Base-by-base conservation (phyloP, 2,797 vertebrate species). In the Euphonia xanthogaster region DNA sequence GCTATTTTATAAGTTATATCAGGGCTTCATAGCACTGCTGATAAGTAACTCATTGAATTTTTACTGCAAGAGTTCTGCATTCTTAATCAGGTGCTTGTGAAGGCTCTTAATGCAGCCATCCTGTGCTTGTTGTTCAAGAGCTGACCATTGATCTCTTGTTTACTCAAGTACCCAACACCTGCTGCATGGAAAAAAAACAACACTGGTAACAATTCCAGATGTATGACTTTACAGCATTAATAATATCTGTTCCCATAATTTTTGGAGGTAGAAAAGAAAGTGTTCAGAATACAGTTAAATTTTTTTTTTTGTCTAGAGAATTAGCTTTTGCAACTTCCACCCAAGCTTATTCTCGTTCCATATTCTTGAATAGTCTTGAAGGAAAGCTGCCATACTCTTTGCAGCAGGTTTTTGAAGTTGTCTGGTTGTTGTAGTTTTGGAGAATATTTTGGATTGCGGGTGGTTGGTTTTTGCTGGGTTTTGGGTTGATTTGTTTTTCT, bases 1-100 rank as follows among this genome's bases (percentile, higher is more conserved):
- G 47, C 62, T 87, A n/a, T 81, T 90, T 91, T 55, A 14, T 78
- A 60, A 95, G 73, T 93, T 91, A 81, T 77, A 92, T 65, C 62
- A 67, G 47, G 51, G 33, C 61, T 87, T 48, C 68, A 35, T 40
- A 80, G 54, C 17, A 55, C 62, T 92, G 33, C 47, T 87, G 54
- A 77, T 78, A 83, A 88, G 78, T 75, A 82, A 47, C 37, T 76
- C 45, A 75, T 51, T 22, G 16, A 70, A 78, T 83, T 93, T 93
- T 72, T 60, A 62, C 42, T 77, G 28, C 48, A 82, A 44, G 63
- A 85, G 28, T 37, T 50, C 53, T 80, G 50, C 40, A 60, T 79
- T 31, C 53, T 73, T 76, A 54, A 80, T 88, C 30, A 57, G 53
- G 15, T 88, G 39, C 57, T 80, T 88, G 37, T 77, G 78, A 76